phyloP scores from a whole-genome alignment of 2,888 invertebrate species.

The Catocala sponsa region DNA sequence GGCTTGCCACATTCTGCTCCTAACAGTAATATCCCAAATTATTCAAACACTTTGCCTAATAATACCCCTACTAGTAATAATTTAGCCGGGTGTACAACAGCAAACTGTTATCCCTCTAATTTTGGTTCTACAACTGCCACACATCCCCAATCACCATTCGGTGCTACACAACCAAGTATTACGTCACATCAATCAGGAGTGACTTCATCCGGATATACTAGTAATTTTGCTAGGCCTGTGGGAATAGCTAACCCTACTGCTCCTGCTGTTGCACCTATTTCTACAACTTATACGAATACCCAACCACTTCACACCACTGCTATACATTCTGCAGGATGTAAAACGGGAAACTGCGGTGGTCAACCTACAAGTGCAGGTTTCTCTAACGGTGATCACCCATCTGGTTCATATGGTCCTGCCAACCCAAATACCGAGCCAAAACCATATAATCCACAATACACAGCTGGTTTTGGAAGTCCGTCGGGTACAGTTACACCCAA shows the following conservation, averaged over 20 bases:
- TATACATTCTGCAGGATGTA: conserved; percentile 17
- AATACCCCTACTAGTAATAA: conserved; percentile 17
- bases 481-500: conserved; percentile 25
- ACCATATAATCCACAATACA: neutral
- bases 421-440: conserved; percentile 18
- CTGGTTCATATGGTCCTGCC: conserved; percentile 15
- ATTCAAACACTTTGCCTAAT: conserved; percentile 16
- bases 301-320: conserved; percentile 15
- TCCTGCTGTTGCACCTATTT: conserved; percentile 17
- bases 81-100: conserved; percentile 25
- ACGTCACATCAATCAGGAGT: conserved; percentile 20
- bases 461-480: conserved; percentile 14
- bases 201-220: conserved; percentile 24
- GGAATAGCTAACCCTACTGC: conserved; percentile 22
- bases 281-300: conserved; percentile 16
- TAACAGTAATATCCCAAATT: conserved; percentile 17
- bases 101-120: conserved; percentile 27
- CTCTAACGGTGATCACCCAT: conserved; percentile 10
- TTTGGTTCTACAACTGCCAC: conserved; percentile 3
- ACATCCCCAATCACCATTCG: conserved; percentile 23
- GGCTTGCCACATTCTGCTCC: conserved; percentile 14
- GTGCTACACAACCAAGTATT: conserved; percentile 25
- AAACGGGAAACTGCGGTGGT: conserved; percentile 13
- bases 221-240: conserved; percentile 25
- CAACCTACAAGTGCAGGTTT: conserved; percentile 1